Conservation (phyloP, 2,888 invertebrate genomes). For the Euplexia lucipara region DNA sequence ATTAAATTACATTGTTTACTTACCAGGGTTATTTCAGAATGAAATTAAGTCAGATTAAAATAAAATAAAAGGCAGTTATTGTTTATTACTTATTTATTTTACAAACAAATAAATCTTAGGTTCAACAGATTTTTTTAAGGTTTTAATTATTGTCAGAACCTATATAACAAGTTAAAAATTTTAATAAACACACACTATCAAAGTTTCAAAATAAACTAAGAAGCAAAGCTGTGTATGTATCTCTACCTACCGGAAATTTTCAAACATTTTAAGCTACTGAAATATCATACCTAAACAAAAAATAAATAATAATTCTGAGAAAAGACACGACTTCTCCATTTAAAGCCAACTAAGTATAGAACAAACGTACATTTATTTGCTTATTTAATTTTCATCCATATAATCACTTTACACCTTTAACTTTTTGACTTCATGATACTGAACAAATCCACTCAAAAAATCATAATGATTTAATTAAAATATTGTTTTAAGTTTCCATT, state of each 20-base stretch:
- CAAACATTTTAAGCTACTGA: constrained; percentile 2
- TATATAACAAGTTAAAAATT: background rate
- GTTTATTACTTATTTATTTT: too few species aligned
- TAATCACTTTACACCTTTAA: background rate
- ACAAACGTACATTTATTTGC: background rate
- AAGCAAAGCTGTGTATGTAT: constrained; percentile 11
- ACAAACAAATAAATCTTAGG: too few species aligned
- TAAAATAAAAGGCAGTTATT: too few species aligned
- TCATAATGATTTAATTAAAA: too few species aligned
- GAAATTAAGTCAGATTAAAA: background rate
- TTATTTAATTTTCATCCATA: too few species aligned
- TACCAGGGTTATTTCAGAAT: background rate
- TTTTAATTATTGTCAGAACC: too few species aligned
- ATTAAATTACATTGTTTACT: constrained; percentile 19
- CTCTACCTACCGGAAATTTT: too few species aligned
- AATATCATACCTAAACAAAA: constrained; percentile 16
- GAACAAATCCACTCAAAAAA: too few species aligned
- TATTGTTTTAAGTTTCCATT: too few species aligned
- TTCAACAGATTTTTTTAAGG: too few species aligned
- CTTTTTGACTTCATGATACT: background rate
- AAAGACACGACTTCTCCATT: constrained; percentile 11
- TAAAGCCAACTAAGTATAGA: background rate
- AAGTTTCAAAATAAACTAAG: constrained; percentile 24
- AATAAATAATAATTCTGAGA: background rate
- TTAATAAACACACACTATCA: background rate